These are phyloP conservation scores for Perizoma affinitatum DNA, from an alignment of 2,888 invertebrate species.

Conservation along the genomic window DNA sequence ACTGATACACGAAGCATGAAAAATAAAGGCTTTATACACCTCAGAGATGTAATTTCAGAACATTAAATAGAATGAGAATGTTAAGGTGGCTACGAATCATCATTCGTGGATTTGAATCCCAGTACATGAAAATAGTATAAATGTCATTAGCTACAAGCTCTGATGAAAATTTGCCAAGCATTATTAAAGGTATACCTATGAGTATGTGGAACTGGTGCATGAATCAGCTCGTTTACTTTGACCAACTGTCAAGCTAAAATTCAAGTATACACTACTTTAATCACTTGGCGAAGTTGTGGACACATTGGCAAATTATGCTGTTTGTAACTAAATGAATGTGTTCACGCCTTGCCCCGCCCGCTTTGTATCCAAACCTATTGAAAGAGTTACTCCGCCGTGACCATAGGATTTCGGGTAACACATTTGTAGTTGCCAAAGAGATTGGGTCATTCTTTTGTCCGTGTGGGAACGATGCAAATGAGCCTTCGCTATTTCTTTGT, in stretches of 20 bases:
- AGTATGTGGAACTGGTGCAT: no score
- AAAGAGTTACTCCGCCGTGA: slow-evolving; percentile 58
- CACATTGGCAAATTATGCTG: slow-evolving; percentile 9
- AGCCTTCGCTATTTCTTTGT: slow-evolving; percentile 83
- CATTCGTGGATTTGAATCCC: background rate
- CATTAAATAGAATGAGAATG: slow-evolving; percentile 10
- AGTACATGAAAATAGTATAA: no score
- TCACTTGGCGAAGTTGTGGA: background rate
- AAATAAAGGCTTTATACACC: slow-evolving; percentile 17
- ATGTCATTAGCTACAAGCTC: no score
- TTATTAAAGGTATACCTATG: no score
- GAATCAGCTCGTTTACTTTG: no score
- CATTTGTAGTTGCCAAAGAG: slow-evolving; percentile 78
- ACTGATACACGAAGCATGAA: slow-evolving; percentile 29
- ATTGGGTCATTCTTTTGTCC: slow-evolving; percentile 83
- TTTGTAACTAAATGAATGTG: slow-evolving; percentile 10
- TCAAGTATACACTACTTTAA: no score
- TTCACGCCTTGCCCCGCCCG: slow-evolving; percentile 27
- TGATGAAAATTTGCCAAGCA: no score
- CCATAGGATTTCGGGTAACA: slow-evolving; percentile 78
- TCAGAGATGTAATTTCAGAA: slow-evolving; percentile 24
- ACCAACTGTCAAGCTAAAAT: no score
- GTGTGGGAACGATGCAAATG: slow-evolving; percentile 83
- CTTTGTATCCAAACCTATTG: slow-evolving; percentile 26
- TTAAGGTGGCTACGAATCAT: background rate